Evolutionary conservation across 30 jellyfish, hydroid and myxozoan species (phyloP).

Genomic region (Sanderia malayensis): DNA sequence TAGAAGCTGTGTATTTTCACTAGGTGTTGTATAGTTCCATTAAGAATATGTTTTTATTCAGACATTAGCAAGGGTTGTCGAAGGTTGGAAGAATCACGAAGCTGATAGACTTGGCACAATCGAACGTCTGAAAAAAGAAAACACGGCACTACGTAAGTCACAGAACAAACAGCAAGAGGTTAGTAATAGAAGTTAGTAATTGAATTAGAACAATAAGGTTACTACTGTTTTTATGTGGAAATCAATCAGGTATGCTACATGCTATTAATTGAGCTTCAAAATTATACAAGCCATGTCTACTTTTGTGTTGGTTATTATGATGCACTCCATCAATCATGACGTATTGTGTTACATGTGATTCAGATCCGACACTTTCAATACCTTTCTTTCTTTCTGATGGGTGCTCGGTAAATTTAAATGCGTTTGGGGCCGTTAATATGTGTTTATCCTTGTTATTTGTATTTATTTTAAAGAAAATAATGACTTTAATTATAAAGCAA

Average conservation of each 20-base stretch:
- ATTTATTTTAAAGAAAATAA: neutral
- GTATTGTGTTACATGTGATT: too few relatives aligned
- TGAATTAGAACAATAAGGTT: neutral
- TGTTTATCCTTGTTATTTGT: too few relatives aligned
- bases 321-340: too few relatives aligned
- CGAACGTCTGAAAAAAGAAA: conserved; percentile 52
- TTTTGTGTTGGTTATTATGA: too few relatives aligned
- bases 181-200: neutral
- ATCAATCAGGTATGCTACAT: neutral
- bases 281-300: too few relatives aligned
- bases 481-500: too few relatives aligned
- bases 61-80: conserved; percentile 72
- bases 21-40: neutral
- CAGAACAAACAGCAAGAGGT: conserved; percentile 74
- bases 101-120: conserved; percentile 29
- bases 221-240: too few relatives aligned
- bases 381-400: neutral
- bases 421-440: too few relatives aligned
- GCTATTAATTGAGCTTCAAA: too few relatives aligned
- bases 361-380: conserved; percentile 1
- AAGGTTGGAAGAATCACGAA: conserved; percentile 79
- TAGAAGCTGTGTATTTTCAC: neutral
- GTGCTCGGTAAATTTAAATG: neutral
- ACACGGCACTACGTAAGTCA: conserved; percentile 32
- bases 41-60: neutral